Base-by-base conservation (phyloP, 2,888 invertebrate genomes). In the Ariolimax columbianus region DNA sequence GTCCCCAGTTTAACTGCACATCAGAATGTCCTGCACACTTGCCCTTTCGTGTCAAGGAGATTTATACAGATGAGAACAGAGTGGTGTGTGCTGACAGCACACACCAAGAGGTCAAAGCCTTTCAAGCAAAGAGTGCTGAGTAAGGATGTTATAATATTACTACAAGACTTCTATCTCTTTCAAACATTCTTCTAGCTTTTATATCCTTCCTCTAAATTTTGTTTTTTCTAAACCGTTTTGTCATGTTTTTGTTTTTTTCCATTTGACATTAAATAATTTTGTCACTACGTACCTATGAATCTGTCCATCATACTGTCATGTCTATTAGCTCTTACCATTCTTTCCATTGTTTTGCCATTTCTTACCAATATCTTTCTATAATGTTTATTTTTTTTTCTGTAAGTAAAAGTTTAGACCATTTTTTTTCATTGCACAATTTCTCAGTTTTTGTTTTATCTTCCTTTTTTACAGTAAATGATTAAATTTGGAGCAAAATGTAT, bases 1-100 rank as follows among this genome's bases (percentile, higher is more conserved):
- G 19, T 51, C 9, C 88, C 17, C 89, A 93, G 93, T 98, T 98
- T 94, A 97, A 97, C 90, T 99, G 98, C 93, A 97, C 98, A 0
- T 96, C 96, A 4, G 95, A 95, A 1, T 98, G 98, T 92, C 98
- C 98, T 0, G 93, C 95, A 0, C 66, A 89, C 0, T 79, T 90
- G 40, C 90, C 97, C 0, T 96, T 97, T 92, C 96, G 97, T 93
- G 96, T 97, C 87, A 80, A 87, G 33, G 91, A 91, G 40, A 75
- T 72, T 0, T 85, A 88, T 19, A 84, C 70, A 3, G 86, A 88
- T 23, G 88, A 88, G 3, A 89, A 89, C n/a, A 87, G 87, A 77
- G 91, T 89, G 0, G 90, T 92, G 1, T 93, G 93, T 89, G 92
- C 90, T 26, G 90, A 90, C 36, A 89, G 87, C 9, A 86, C 88